These are phyloP conservation scores for Patiria pectinifera DNA, from an alignment of 53 echinoderm and acorn worm genomes.

Conservation along the genomic window DNA sequence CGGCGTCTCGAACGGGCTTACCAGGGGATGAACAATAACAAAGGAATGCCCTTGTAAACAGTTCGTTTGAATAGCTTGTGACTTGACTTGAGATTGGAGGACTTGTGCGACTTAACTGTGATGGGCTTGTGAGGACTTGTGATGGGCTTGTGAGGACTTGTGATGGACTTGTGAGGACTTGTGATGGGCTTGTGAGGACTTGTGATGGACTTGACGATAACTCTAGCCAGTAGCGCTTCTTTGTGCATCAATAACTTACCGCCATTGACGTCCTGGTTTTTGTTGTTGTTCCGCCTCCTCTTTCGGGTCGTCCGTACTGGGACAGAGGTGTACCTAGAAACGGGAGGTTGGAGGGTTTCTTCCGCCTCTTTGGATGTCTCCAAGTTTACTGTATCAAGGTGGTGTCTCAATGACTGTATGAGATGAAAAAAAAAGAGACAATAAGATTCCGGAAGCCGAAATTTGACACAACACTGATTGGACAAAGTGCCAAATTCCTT, in stretches of 20 bases:
- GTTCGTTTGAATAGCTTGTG: no score
- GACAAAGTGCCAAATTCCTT: background rate
- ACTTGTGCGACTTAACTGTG: no score
- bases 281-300: slow-evolving; percentile 39
- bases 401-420: slow-evolving; percentile 47
- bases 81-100: no score
- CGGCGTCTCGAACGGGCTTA: no score
- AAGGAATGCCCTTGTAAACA: no score
- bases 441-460: background rate
- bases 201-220: no score
- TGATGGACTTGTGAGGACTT: no score
- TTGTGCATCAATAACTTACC: slow-evolving; percentile 17
- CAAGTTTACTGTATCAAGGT: slow-evolving; percentile 36
- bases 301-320: slow-evolving; percentile 15
- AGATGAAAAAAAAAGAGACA: background rate
- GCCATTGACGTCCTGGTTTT: slow-evolving; percentile 52
- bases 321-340: slow-evolving; percentile 15
- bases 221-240: no score
- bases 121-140: no score
- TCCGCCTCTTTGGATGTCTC: slow-evolving; percentile 24
- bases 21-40: no score
- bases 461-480: background rate
- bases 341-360: slow-evolving; percentile 2
- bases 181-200: no score
- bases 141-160: no score